Conservation (phyloP, 2,797 vertebrate species). For the Melanotaenia maccullochi region DNA sequence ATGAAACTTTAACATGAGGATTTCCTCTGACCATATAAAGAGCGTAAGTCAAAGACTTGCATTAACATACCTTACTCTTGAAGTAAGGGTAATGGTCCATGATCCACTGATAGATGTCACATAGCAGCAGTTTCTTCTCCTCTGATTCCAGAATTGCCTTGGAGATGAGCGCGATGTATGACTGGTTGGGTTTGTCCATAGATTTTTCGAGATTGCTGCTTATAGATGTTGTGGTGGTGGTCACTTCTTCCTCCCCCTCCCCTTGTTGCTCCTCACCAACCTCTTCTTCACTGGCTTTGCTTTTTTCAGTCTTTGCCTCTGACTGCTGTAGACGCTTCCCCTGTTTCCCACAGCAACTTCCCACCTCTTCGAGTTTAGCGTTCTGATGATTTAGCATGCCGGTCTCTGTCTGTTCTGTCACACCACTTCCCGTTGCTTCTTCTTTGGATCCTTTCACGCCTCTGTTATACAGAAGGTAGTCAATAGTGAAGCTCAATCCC, state of each 20-base stretch:
- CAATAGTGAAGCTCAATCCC: slow-evolving; percentile 86
- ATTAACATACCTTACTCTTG: slow-evolving; percentile 84
- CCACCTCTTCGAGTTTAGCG: slow-evolving; percentile 53
- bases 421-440: slow-evolving; percentile 52
- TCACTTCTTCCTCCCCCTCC: slow-evolving; percentile 61
- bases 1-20: background rate
- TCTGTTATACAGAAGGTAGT: slow-evolving; percentile 83
- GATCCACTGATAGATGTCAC: slow-evolving; percentile 92
- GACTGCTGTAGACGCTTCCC: slow-evolving; percentile 52
- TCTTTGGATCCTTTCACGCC: slow-evolving; percentile 69
- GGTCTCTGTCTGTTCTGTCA: slow-evolving; percentile 40
- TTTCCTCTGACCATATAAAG: background rate
- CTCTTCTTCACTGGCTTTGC: slow-evolving; percentile 57
- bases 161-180: slow-evolving; percentile 88
- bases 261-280: slow-evolving; percentile 51
- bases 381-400: slow-evolving; percentile 56
- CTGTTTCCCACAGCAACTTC: slow-evolving; percentile 38
- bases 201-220: slow-evolving; percentile 46
- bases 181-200: slow-evolving; percentile 84
- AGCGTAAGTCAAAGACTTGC: background rate
- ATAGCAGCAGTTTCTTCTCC: slow-evolving; percentile 86
- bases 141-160: slow-evolving; percentile 86
- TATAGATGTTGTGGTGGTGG: slow-evolving; percentile 49
- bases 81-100: slow-evolving; percentile 90
- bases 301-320: slow-evolving; percentile 40